These are phyloP conservation scores for Acromyrmex echinatior DNA, from an alignment of 1,140 invertebrate genomes.

Conservation along the genomic window DNA sequence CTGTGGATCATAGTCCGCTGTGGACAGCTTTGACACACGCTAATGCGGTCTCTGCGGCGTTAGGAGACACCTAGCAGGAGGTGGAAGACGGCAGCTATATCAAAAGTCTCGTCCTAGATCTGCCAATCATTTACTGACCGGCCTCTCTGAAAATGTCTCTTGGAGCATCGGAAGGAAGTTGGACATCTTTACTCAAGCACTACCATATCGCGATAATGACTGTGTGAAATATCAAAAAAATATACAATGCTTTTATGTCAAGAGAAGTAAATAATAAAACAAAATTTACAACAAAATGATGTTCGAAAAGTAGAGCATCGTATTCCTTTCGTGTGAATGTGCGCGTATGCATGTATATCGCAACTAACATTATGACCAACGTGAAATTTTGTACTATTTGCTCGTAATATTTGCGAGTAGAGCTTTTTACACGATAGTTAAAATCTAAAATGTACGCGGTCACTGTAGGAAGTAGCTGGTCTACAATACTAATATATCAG, in stretches of 20 bases:
- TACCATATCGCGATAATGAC: slow-evolving; percentile 5
- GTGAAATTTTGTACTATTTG: slow-evolving; percentile 66
- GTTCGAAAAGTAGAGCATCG: background rate
- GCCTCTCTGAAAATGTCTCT: background rate
- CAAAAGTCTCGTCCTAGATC: slow-evolving; percentile 88
- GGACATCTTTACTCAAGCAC: slow-evolving; percentile 1
- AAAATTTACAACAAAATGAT: slow-evolving; percentile 40
- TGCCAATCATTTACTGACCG: slow-evolving; percentile 86
- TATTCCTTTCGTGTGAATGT: background rate
- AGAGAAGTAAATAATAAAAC: slow-evolving; percentile 37
- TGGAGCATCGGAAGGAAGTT: background rate
- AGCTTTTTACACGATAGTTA: slow-evolving; percentile 70
- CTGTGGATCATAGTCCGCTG: slow-evolving; percentile 88
- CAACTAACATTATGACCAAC: background rate
- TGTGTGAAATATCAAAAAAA: slow-evolving; percentile 1
- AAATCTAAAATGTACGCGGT: slow-evolving; percentile 14
- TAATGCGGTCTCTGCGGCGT: slow-evolving; percentile 86
- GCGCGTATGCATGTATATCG: background rate
- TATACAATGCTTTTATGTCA: background rate
- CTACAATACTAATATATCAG: slow-evolving; percentile 35
- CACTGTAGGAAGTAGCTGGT: slow-evolving; percentile 38
- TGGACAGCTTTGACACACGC: slow-evolving; percentile 90
- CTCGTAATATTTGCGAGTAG: slow-evolving; percentile 22
- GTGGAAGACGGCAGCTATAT: slow-evolving; percentile 86
- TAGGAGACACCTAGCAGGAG: slow-evolving; percentile 87